phyloP scores from a whole-genome alignment of 2,113 vertebrate genomes.

The Catagonus wagneri region DNA sequence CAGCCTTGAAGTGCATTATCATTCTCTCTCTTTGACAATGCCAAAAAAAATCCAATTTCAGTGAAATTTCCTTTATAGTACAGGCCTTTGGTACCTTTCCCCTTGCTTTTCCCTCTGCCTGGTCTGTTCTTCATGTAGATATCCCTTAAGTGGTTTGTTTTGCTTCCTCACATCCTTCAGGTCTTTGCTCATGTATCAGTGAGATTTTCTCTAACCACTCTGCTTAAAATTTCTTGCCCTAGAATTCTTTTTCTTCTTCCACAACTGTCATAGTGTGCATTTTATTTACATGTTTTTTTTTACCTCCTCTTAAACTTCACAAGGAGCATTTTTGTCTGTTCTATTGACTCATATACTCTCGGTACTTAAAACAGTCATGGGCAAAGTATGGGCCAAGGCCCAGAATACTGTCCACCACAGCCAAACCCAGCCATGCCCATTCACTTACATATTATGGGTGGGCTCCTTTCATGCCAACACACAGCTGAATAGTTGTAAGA shows the following conservation, averaged over 20 bases:
- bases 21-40: background rate
- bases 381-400: background rate
- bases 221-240: background rate
- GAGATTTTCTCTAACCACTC: background rate
- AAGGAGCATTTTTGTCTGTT: background rate
- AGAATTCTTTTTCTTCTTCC: background rate
- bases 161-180: background rate
- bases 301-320: background rate
- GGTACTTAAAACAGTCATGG: background rate
- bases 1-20: background rate
- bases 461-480: background rate
- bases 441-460: background rate
- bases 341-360: background rate
- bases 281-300: background rate
- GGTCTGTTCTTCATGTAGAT: background rate
- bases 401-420: background rate
- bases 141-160: background rate
- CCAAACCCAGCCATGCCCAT: background rate
- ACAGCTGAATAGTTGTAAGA: background rate
- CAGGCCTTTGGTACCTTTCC: background rate
- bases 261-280: background rate
- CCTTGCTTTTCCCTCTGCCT: background rate
- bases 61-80: background rate
- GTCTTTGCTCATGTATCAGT: background rate
- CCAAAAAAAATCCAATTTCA: background rate